Evolutionary conservation across 1,140 invertebrate genomes (phyloP), one percentile per base, ranked within the genome.

Genomic region (Bemisia tabaci): DNA sequence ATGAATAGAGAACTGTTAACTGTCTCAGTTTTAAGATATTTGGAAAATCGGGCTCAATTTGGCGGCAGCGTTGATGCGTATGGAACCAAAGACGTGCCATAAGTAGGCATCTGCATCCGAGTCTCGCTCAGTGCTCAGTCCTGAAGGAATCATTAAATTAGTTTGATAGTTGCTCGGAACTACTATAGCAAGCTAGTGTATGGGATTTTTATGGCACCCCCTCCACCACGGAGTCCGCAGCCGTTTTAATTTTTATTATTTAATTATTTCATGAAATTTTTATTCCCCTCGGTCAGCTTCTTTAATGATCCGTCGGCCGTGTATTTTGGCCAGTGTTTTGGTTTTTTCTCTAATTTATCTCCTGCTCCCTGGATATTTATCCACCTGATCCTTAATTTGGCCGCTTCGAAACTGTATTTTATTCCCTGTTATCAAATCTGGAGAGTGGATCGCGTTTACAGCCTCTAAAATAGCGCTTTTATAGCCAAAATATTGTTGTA

Each of bases 161-260:
- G 33, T 48, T 48, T 48, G 33, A 48, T 48, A 48, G 33, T 48
- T 48, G 33, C 17, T 48, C 5, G 33, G 33, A 48, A 48, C 33
- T 48, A 48, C 33, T 48, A 48, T 48, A 48, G 33, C 33, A 9
- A 5, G 5, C 5, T 48, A 48, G 33, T 48, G 5, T 48, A 48
- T 48, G 33, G 33, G 33, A 48, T 48, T 48, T 48, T 48, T 48
- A 48, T 48, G 33, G 17, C 17, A 48, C 33, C 33, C 33, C 33
- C 33, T 17, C 33, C 33, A 9, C 17, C 33, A 9, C 33, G 5
- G 5, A 5, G 5, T 48, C 33, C 33, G 33, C 5, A 48, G n/a
- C n/a, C n/a, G 33, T 48, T 48, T 48, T 48, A 48, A 48, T 48
- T 48, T 48, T 48, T 48, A 48, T 48, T 48, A 48, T 48, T 48